These are phyloP conservation scores for Australoheros scitulus DNA, from an alignment of 2,113 vertebrate species.

Conservation along the genomic window DNA sequence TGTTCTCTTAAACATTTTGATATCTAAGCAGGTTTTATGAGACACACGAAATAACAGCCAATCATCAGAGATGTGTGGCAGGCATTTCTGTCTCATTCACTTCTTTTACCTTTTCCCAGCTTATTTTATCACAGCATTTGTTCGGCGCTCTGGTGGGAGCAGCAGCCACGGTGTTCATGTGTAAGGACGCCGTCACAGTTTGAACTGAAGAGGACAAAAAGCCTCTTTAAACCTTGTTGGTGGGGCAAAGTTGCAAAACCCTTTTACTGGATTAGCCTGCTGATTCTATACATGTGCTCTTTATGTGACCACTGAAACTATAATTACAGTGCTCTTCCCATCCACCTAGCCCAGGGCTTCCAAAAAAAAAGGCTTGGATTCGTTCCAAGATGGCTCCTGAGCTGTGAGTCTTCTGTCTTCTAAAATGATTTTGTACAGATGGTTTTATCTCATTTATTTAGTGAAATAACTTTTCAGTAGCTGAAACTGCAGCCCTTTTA, in stretches of 20 bases:
- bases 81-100: background rate
- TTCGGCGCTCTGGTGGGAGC: background rate
- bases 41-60: background rate
- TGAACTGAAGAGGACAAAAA: background rate
- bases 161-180: background rate
- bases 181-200: background rate
- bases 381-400: no score
- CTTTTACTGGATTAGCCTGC: no score
- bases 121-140: fast-evolving
- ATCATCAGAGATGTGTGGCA: background rate
- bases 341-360: background rate
- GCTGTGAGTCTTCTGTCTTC: no score
- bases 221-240: no score
- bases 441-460: no score
- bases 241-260: no score
- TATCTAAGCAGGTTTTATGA: background rate
- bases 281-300: no score
- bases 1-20: background rate
- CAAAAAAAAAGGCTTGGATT: no score
- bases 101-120: background rate
- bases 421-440: no score
- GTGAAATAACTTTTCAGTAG: no score
- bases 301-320: background rate
- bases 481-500: background rate
- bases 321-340: background rate